These are phyloP conservation scores for Pachymerium ferrugineum DNA, from an alignment of 2,888 invertebrate species.

Conservation along the genomic window DNA sequence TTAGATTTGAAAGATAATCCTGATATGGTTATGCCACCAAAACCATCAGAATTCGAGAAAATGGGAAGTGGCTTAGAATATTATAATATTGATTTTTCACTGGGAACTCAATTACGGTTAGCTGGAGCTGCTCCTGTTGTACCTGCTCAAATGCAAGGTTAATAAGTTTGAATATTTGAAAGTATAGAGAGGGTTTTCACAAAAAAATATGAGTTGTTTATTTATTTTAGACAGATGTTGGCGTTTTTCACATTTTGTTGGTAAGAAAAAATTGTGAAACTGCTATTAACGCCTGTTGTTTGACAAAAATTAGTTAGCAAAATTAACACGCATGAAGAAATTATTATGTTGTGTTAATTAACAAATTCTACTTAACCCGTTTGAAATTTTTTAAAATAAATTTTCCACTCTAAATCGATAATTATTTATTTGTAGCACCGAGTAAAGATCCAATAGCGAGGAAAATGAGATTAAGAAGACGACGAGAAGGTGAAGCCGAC, in stretches of 20 bases:
- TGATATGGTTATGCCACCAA: conserved; percentile 94
- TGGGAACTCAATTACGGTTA: conserved; percentile 85
- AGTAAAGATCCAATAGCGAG: conserved; percentile 89
- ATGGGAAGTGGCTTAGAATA: conserved; percentile 71
- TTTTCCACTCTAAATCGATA: neutral
- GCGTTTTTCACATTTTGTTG: conserved; percentile 10
- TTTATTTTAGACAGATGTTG: conserved; percentile 30
- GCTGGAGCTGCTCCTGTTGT: conserved; percentile 82
- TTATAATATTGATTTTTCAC: conserved; percentile 98
- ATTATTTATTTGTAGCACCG: conserved; percentile 48
- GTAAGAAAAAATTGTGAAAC: conserved; percentile 9
- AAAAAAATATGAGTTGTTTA: neutral
- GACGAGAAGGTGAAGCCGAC: conserved; percentile 72
- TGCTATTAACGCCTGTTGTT: neutral
- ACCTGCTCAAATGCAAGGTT: conserved; percentile 63
- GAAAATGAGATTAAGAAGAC: conserved; percentile 78
- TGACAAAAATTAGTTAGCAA: conserved; percentile 1
- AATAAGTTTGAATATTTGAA: neutral
- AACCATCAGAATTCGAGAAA: conserved; percentile 75
- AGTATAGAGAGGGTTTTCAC: neutral
- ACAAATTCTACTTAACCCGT: too few species aligned
- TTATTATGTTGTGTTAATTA: too few species aligned
- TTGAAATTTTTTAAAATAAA: neutral
- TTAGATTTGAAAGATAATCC: conserved; percentile 87
- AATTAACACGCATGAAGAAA: conserved; percentile 10